Evolutionary conservation across 2,888 invertebrate species (phyloP).

Genomic region (Rotaria magnacalcarata): DNA sequence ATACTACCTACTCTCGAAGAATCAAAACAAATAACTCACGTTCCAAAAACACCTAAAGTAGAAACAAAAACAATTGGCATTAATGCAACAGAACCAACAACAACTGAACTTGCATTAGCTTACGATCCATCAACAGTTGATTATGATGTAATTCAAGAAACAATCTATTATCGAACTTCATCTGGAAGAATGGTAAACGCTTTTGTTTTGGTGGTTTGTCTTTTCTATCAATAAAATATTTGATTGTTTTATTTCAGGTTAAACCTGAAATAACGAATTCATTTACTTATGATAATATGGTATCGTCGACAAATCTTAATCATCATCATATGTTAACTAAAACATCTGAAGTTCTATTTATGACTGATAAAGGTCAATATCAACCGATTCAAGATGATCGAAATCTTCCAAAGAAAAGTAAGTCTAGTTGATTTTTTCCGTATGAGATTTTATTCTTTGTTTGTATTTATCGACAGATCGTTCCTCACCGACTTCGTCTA

Average conservation of each 20-base stretch:
- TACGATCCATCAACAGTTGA: conserved; percentile 22
- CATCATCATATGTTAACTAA: background rate
- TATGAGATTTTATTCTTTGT: no score
- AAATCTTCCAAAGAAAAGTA: background rate
- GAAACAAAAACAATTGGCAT: background rate
- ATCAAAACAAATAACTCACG: no score
- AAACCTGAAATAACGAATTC: conserved; percentile 2
- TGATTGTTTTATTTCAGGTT: background rate
- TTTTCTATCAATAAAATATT: background rate
- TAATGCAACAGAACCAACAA: background rate
- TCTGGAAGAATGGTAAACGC: conserved; percentile 1
- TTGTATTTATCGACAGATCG: background rate
- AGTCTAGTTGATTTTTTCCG: no score
- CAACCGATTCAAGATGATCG: background rate
- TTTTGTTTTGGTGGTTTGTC: background rate
- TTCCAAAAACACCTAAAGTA: background rate
- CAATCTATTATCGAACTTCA: conserved; percentile 8
- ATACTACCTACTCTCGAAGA: background rate
- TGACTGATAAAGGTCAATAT: background rate
- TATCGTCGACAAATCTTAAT: background rate
- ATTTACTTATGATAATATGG: background rate
- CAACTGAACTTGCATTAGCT: background rate
- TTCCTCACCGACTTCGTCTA: background rate
- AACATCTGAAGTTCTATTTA: background rate
- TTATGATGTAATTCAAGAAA: conserved; percentile 31